Evolutionary conservation across 2,113 vertebrate genomes (phyloP).

Genomic region (Tamias sibiricus): DNA sequence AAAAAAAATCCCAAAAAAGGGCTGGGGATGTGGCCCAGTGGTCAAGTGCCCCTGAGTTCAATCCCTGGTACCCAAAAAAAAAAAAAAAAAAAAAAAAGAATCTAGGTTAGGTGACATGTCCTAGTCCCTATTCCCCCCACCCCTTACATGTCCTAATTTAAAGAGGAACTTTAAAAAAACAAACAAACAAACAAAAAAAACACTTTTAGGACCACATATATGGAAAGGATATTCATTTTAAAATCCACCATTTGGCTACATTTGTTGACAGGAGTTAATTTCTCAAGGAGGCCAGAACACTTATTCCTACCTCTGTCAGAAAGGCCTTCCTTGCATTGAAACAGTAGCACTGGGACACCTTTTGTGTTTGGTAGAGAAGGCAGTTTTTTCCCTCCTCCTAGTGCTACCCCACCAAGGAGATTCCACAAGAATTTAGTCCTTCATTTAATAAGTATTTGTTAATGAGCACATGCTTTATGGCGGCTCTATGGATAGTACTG

Average conservation of each 20-base stretch:
- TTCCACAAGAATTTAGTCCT: not conserved
- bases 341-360: not conserved
- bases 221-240: not conserved
- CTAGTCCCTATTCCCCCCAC: not conserved
- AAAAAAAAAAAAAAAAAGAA: not conserved
- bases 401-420: not conserved
- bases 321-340: not conserved
- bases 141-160: not conserved
- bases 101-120: not conserved
- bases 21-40: too few species aligned
- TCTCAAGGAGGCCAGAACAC: not conserved
- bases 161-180: too few species aligned
- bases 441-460: not conserved
- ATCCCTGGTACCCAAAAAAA: too few species aligned
- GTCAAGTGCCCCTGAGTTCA: too few species aligned
- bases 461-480: not conserved
- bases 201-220: not conserved
- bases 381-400: not conserved
- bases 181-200: too few species aligned
- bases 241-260: not conserved
- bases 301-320: not conserved
- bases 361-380: not conserved
- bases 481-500: not conserved
- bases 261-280: not conserved
- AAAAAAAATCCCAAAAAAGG: too few species aligned